phyloP scores from a whole-genome alignment of 2,113 vertebrate genomes.

The Myrmophylax atrothorax region DNA sequence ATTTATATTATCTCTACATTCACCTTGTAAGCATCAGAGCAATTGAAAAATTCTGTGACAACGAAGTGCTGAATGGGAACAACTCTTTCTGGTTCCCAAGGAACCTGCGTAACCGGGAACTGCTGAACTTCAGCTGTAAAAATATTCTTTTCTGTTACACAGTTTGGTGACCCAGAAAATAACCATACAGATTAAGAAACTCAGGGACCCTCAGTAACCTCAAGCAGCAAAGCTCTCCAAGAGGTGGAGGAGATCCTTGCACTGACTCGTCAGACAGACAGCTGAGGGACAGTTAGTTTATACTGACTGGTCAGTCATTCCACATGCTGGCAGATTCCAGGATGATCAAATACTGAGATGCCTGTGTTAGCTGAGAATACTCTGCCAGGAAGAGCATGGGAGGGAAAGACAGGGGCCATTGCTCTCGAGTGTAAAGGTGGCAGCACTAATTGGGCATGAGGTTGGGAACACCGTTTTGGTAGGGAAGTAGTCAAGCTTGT shows the following conservation, averaged over 20 bases:
- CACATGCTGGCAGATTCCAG: background rate
- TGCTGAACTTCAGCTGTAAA: background rate
- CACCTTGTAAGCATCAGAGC: background rate
- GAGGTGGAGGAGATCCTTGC: fast-evolving
- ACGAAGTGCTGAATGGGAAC: background rate
- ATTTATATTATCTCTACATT: background rate
- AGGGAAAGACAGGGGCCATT: background rate
- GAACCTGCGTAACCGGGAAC: background rate
- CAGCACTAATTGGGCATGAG: slow-evolving; percentile 33
- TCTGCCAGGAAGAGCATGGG: background rate
- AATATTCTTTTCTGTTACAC: background rate
- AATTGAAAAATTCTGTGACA: background rate
- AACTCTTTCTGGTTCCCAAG: background rate
- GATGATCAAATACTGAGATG: background rate
- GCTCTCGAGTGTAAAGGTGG: slow-evolving; percentile 2
- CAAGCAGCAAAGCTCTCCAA: background rate
- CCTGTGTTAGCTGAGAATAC: background rate
- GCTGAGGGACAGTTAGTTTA: background rate
- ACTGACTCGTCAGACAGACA: background rate
- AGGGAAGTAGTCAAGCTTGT: slow-evolving; percentile 37
- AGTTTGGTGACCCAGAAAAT: background rate
- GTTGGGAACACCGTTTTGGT: slow-evolving; percentile 1
- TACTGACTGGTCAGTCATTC: background rate
- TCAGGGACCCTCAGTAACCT: background rate
- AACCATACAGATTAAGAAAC: background rate